Base-by-base conservation (phyloP, 2,113 vertebrate genomes). In the Pheucticus melanocephalus region DNA sequence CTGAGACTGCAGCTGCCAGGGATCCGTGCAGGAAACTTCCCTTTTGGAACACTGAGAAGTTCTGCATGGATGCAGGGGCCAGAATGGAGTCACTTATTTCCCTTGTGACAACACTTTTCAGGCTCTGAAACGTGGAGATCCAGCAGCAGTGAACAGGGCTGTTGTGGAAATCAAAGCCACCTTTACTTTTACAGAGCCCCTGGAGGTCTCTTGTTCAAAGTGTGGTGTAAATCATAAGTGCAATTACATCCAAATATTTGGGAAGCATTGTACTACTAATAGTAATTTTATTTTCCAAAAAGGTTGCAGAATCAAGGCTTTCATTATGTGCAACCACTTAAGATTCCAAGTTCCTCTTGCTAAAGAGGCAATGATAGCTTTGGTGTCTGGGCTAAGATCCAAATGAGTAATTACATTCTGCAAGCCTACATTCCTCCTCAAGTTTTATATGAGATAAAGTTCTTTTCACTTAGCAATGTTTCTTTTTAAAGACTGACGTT, bases 351-450 rank as follows among this genome's bases (percentile, higher is more conserved):
- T 93, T 92, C 92, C 93, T 95, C 92, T 86, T 65, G 72, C 80
- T 96, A 90, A 92, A 93, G 82, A 93, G 77, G 72, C 90, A 90
- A 90, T 88, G 92, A 96, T 95, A 84, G 90, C 64, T 96, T 84
- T 92, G 61, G 80, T 79, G 72, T 50, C 86, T 90, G 95, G 96
- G 96, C 94, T 84, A 64, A 86, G 50, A 88, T 94, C 96, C 95
- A 97, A 96, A 94, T 79, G 86, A 95, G 82, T 96, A 97, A 96
- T 96, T 96, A 78, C 65, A 75, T 92, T 92, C 86, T 95, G 82
- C 72, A 86, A 93, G 92, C 48, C 80, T 64, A 90, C 86, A 86
- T 95, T 96, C 44, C 82, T 86, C 90, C 42, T 88, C 85, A 93
- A 93, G 76, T 96, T 96, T 93, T 92, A 78, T 94, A 94, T 71